Evolutionary conservation across 92 coral and sea anemone genomes (phyloP).

Genomic region (Micromussa lordhowensis): DNA sequence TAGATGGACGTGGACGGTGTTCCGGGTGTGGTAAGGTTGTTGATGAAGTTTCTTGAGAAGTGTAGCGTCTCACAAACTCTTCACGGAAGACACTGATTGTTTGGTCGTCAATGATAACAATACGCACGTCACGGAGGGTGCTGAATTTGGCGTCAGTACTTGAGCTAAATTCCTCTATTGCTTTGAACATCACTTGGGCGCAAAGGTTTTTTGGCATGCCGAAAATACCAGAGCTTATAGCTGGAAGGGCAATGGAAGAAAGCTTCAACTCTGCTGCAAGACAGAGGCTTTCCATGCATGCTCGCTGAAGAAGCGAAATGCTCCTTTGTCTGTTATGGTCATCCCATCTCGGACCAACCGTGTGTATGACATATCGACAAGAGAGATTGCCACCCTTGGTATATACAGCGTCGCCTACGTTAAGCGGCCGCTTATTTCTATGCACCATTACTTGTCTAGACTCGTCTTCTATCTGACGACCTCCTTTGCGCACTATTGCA

Average conservation of each 20-base stretch:
- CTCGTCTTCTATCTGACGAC: slow-evolving; percentile 64
- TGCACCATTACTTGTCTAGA: slow-evolving; percentile 18
- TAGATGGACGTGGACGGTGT: too few species aligned
- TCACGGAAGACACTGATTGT: slow-evolving; percentile 66
- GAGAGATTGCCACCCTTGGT: slow-evolving; percentile 57
- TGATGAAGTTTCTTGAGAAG: not conserved
- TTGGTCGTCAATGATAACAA: slow-evolving; percentile 78
- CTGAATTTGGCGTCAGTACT: slow-evolving; percentile 12
- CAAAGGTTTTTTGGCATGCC: slow-evolving; percentile 79
- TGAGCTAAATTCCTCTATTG: slow-evolving; percentile 60
- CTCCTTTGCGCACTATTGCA: slow-evolving; percentile 84
- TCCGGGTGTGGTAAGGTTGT: not conserved
- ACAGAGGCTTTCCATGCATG: slow-evolving; percentile 49
- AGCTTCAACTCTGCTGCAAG: slow-evolving; percentile 32
- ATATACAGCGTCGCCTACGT: slow-evolving; percentile 34
- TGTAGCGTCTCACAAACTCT: slow-evolving; percentile 67
- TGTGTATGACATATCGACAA: slow-evolving; percentile 52
- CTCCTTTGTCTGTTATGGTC: not conserved
- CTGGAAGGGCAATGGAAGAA: slow-evolving; percentile 68
- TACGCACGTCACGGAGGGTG: slow-evolving; percentile 74
- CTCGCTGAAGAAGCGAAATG: slow-evolving; percentile 10
- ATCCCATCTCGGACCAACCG: slow-evolving; percentile 68
- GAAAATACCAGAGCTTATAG: slow-evolving; percentile 83
- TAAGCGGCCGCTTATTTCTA: not conserved
- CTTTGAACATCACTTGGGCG: slow-evolving; percentile 70